Percentiles rank a stretch among this genome's conserved stretches.
phyloP scores from a whole-genome alignment of 1,140 invertebrate species.

The Thereuonema tuberculata region DNA sequence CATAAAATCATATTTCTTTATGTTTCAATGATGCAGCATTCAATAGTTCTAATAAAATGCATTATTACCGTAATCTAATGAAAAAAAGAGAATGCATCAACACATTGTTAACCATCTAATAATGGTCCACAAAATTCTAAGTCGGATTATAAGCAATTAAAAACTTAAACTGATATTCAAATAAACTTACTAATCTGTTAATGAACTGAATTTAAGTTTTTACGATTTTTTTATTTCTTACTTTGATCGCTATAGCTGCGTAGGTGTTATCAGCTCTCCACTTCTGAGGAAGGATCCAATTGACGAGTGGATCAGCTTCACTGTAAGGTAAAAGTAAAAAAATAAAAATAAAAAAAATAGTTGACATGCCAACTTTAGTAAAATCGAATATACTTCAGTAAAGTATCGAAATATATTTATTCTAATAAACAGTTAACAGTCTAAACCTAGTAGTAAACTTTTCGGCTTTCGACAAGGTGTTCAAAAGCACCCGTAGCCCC shows the following conservation, averaged over 20 bases:
- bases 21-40: no score
- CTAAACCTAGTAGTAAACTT: no score
- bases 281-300: neutral
- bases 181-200: neutral
- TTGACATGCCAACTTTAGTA: neutral
- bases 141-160: neutral
- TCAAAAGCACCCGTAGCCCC: no score
- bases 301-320: neutral
- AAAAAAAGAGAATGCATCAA: no score
- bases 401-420: no score
- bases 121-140: neutral
- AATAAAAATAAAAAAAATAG: neutral
- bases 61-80: no score
- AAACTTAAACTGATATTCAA: neutral
- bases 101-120: no score
- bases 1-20: no score
- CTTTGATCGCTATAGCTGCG: neutral
- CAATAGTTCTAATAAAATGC: no score
- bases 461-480: no score
- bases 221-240: constrained; percentile 21
- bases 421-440: neutral
- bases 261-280: neutral
- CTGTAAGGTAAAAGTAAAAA: constrained; percentile 19
- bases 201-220: neutral
- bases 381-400: neutral